These are phyloP conservation scores for Scophthalmus maximus DNA, from an alignment of 2,113 vertebrate species.

Conservation along the genomic window DNA sequence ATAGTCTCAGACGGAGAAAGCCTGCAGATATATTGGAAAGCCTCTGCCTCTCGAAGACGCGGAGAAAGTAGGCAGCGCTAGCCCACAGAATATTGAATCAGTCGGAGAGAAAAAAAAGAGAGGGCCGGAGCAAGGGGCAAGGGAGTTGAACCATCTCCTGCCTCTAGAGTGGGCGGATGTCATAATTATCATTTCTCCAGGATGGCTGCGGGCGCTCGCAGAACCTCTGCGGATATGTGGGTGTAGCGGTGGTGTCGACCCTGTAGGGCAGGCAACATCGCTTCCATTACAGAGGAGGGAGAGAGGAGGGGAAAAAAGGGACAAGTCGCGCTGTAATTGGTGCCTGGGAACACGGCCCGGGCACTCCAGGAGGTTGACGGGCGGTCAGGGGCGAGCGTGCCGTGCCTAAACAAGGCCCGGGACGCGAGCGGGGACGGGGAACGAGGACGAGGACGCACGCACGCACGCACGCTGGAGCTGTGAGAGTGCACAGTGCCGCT, in stretches of 20 bases:
- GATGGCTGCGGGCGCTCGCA: conserved; percentile 49
- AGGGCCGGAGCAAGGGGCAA: conserved; percentile 47
- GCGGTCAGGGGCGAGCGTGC: conserved; percentile 11
- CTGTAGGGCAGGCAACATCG: conserved; percentile 70
- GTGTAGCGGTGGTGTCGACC: conserved; percentile 65
- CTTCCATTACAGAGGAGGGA: conserved; percentile 56
- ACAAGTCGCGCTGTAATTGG: conserved; percentile 71
- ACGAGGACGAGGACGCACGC: conserved; percentile 7
- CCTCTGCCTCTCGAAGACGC: conserved; percentile 15
- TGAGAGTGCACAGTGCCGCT: conserved; percentile 26
- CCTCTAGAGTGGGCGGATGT: conserved; percentile 70
- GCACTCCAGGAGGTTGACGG: conserved; percentile 33
- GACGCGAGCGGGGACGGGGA: neutral
- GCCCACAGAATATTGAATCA: conserved; percentile 61
- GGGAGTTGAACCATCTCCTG: conserved; percentile 67
- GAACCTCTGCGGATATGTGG: conserved; percentile 64
- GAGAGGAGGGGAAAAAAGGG: conserved; percentile 29
- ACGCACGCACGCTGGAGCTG: neutral
- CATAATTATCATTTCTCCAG: conserved; percentile 73
- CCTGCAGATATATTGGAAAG: conserved; percentile 41
- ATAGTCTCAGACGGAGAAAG: conserved; percentile 27
- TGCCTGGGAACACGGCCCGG: conserved; percentile 59
- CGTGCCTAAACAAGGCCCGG: conserved; percentile 35
- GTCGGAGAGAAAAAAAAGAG: conserved; percentile 21
- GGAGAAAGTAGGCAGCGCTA: conserved; percentile 26